A percentile compares a stretch with the other conserved stretches of the same genome.
These are phyloP conservation scores for Geotrypetes seraphini DNA, from an alignment of 2,797 vertebrate genomes.

Conservation along the genomic window DNA sequence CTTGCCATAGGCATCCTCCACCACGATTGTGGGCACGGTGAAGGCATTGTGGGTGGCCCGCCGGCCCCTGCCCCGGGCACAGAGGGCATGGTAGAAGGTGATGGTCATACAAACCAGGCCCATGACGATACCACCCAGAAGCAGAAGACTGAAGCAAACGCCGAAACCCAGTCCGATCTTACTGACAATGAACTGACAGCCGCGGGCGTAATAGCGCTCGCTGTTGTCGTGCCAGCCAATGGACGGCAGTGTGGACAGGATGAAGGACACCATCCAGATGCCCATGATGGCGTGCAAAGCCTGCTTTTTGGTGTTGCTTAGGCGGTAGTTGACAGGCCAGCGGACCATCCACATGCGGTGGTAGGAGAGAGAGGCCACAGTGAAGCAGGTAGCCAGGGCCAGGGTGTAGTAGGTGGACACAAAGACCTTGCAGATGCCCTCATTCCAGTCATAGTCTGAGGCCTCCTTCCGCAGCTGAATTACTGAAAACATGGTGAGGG, in stretches of 20 bases:
- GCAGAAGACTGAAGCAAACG: conserved; percentile 62
- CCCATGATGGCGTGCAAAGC: conserved; percentile 62
- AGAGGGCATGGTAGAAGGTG: conserved; percentile 66
- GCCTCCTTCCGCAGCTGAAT: conserved; percentile 61
- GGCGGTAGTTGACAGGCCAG: conserved; percentile 67
- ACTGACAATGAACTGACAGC: conserved; percentile 69
- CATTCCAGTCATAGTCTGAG: conserved; percentile 66
- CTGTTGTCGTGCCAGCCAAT: conserved; percentile 71
- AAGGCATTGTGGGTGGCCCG: conserved; percentile 44
- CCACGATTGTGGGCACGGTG: conserved; percentile 66
- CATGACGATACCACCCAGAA: conserved; percentile 63
- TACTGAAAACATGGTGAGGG: conserved; percentile 62
- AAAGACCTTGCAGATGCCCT: conserved; percentile 70
- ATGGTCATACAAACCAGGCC: conserved; percentile 63
- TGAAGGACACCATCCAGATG: conserved; percentile 71
- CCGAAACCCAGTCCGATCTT: conserved; percentile 68
- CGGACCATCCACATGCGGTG: conserved; percentile 75
- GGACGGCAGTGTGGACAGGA: conserved; percentile 65
- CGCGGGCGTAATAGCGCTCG: conserved; percentile 59
- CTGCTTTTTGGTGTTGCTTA: conserved; percentile 69
- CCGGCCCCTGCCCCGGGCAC: conserved; percentile 42
- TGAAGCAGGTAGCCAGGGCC: conserved; percentile 66
- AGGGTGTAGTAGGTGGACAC: conserved; percentile 69
- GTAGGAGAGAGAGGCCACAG: conserved; percentile 65
- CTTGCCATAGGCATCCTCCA: conserved; percentile 66